Conservation (phyloP, 2,797 vertebrate genomes). For the Notolepis coatsorum region DNA sequence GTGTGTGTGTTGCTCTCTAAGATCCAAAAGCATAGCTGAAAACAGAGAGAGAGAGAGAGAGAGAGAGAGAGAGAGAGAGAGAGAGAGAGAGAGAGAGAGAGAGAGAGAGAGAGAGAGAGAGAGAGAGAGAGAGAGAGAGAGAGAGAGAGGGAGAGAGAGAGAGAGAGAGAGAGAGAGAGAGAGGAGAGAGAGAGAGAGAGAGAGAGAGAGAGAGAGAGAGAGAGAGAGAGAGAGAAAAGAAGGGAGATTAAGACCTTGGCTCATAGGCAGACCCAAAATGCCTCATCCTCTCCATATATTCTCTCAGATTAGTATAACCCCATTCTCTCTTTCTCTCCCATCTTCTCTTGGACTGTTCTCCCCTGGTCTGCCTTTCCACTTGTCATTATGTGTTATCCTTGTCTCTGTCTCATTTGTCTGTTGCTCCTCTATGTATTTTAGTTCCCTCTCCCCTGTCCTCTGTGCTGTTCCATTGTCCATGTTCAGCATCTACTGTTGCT, state of each 20-base stretch:
- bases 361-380: not conserved
- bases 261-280: conserved; percentile 48
- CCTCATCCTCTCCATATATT: conserved; percentile 41
- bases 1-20: not conserved
- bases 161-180: not conserved
- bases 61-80: not conserved
- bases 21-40: too few relatives aligned
- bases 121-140: not conserved
- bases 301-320: conserved; percentile 53
- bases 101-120: not conserved
- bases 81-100: not conserved
- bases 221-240: not conserved
- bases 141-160: not conserved
- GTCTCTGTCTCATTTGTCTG: not conserved
- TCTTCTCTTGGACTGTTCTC: not conserved
- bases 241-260: conserved; percentile 42
- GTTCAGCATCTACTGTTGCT: too few relatives aligned
- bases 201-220: not conserved
- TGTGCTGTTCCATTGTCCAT: too few relatives aligned
- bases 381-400: not conserved
- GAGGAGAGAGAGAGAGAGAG: not conserved
- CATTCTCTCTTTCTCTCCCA: conserved; percentile 14
- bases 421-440: conserved; percentile 1
- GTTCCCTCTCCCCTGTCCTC: conserved; percentile 13
- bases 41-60: not conserved